Evolutionary conservation across 1,140 invertebrate genomes (phyloP), one percentile per base, ranked within the genome.

Genomic region (Plectrocnemia conspersa): DNA sequence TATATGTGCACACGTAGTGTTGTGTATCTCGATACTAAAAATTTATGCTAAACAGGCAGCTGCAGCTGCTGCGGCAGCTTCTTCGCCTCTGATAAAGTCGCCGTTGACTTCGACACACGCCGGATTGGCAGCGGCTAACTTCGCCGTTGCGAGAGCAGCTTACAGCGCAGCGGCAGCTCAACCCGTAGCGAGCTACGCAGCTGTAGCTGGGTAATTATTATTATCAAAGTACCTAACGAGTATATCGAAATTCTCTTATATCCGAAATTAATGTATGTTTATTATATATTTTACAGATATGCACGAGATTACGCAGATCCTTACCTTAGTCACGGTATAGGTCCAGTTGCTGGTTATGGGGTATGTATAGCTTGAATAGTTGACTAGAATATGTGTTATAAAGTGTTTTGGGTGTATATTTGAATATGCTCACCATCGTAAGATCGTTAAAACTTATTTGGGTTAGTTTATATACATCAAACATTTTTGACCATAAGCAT

Each of bases 261-360:
- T n/a, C n/a, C n/a, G n/a, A n/a, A n/a, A n/a, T n/a, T n/a, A n/a
- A n/a, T n/a, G n/a, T n/a, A n/a, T n/a, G n/a, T n/a, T n/a, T n/a
- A n/a, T n/a, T n/a, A n/a, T 56, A 58, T 50, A 56, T 52, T 63
- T 79, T 78, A 53, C 73, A 91, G 89, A 63, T 93, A 93, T 71
- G 89, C 88, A 54, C 81, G 91, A 70, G 92, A 95, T 69, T 93
- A 92, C 70, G 85, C 89, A 65, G 93, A 97, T 76, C 91, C 92
- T 52, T 96, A 96, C 77, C 78, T 96, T 66, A 91, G 91, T 68
- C 93, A 96, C 75, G 88, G 91, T 64, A 95, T 97, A 72, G 93
- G 93, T 74, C 93, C 93, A 63, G 89, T 97, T 60, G 86, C 93
- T 55, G 92, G 93, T 66, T 97, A 96, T 76, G 92, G 92, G 81